Base-by-base conservation (phyloP, 2,113 vertebrate species). In the Ammospiza nelsoni region DNA sequence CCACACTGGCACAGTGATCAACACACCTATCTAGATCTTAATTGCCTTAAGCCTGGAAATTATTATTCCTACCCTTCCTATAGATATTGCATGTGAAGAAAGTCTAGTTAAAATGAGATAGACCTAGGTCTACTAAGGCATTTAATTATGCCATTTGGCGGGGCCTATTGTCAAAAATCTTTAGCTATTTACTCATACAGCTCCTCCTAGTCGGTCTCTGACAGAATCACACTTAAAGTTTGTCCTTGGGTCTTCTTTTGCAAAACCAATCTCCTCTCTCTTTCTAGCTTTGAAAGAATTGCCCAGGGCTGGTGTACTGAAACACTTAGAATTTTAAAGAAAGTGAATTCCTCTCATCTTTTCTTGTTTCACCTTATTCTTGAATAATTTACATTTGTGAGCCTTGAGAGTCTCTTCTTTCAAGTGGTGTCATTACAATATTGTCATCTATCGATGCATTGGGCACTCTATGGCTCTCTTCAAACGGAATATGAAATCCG, bases 371-470 rank as follows among this genome's bases (percentile, higher is more conserved):
- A 80, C 92, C 72, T 95, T 96, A 62, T 88, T 80, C 88, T 94
- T 96, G 62, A 96, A 96, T 93, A 96, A 96, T 94, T 97, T 92
- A 97, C 71, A 63, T 89, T 87, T 89, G 43, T 77, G 80, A 90
- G 63, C 44, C 72, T 67, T 90, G 59, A 88, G 78, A 90, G 25
- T 55, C 28, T 75, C 75, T 94, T 48, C 59, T 97, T 94, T 95
- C 90, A 97, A 69, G 68, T 19, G 3, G 15, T 92, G 92, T 90
- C 90, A 93, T 94, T 94, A 89, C 55, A 77, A 59, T 92, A 86
- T 74, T 94, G 92, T 88, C 90, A 71, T 88, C 48, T 77, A 51
- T 35, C 16, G 17, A 77, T 84, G 39, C 46, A 55, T 11, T 82
- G 88, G 79, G 29, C 83, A 90, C 22, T 90, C 58, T 29, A 27